Base-by-base conservation (phyloP, 2,888 invertebrate genomes). In the Molorchus minor region DNA sequence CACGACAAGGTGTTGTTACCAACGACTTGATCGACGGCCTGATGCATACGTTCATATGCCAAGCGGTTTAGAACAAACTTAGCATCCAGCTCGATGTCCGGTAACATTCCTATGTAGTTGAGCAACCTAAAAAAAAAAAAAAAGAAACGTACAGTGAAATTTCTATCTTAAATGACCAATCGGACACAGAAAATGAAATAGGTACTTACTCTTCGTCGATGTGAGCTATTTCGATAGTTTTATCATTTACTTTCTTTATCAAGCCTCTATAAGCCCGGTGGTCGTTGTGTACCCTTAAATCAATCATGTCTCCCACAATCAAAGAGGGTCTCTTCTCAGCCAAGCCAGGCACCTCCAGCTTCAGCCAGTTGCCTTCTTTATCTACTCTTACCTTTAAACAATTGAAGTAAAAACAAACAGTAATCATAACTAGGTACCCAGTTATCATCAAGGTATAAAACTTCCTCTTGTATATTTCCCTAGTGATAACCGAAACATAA, bases 291-390 rank as follows among this genome's bases (percentile, higher is more conserved):
- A 81, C 71, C 36, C 80, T 77, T 8, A 84, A 64, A 36, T 72
- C 80, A 0, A 86, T 81, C 49, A 77, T 76, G 77, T 89, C 89
- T 13, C 87, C 87, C 41, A 84, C 78, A 51, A 89, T 72, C 1
- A 90, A 76, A 0, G 89, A 89, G 0, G 90, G 90, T 2, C 89
- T 80, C 61, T 88, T 88, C 68, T 90, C 90, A 2, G 87, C 85
- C 54, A 90, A 77, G 0, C 89, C 89, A 3, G 87, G 87, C 0
- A 90, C 88, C 61, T 80, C 79, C 33, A 90, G 77, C 10, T 80
- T 72, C 54, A 85, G 41, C 1, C 51, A n/a, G 15, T 56, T 35
- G 2, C 35, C 56, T 1, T 3, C n/a, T n/a, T n/a, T n/a, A n/a
- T n/a, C n/a, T n/a, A n/a, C n/a, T n/a, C n/a, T n/a, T n/a, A n/a